A percentile compares a stretch with the other conserved stretches of the same genome.
phyloP scores from a whole-genome alignment of 2,797 vertebrate genomes.

The Hemitrygon akajei region DNA sequence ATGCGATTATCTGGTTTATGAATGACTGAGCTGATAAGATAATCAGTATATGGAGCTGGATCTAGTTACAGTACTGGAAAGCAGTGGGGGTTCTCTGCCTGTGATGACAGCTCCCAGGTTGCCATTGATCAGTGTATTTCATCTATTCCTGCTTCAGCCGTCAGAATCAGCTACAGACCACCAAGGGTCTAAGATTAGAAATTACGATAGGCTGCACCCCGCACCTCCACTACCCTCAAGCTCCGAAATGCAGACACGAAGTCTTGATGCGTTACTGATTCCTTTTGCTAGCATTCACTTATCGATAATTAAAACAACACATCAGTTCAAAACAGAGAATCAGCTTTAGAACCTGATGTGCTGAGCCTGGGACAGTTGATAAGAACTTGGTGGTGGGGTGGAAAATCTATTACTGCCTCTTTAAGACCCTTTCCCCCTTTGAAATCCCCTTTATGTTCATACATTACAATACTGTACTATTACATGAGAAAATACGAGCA shows the following conservation, averaged over 20 bases:
- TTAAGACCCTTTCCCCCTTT: neutral
- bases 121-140: neutral
- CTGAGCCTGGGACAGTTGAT: neutral
- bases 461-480: neutral
- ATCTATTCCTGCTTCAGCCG: neutral
- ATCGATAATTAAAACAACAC: neutral
- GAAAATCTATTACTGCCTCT: neutral
- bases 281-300: neutral
- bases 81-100: neutral
- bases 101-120: neutral
- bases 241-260: neutral
- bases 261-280: neutral
- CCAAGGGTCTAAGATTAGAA: neutral
- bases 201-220: neutral
- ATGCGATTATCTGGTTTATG: neutral
- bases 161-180: constrained; percentile 18
- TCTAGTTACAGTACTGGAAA: constrained; percentile 3
- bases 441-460: neutral
- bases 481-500: no score
- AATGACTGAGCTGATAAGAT: neutral
- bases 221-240: neutral
- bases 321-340: neutral
- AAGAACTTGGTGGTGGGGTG: neutral
- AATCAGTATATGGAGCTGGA: neutral
- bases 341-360: neutral